Conservation (phyloP, 2,797 vertebrate species). For the Cyprinodon diabolis region DNA sequence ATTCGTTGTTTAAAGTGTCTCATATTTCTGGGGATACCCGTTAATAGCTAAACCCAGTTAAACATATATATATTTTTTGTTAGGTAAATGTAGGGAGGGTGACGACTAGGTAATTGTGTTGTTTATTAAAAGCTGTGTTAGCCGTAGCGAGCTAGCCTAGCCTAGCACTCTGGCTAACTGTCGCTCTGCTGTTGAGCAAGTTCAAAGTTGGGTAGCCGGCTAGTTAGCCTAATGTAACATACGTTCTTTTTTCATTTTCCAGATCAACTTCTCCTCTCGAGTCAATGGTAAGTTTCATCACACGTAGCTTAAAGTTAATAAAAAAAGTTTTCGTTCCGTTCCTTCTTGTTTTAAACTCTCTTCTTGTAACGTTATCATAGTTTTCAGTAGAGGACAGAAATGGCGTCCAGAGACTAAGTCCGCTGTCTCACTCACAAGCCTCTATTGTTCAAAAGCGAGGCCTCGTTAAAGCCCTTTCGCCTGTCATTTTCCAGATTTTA, state of each 20-base stretch:
- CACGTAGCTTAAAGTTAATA: not conserved
- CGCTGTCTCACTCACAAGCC: slow-evolving; percentile 94
- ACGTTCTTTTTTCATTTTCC: slow-evolving; percentile 68
- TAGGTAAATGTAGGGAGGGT: not conserved
- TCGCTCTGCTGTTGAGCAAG: slow-evolving; percentile 69
- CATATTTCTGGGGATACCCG: not conserved
- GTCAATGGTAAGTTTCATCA: slow-evolving; percentile 90
- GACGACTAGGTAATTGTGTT: slow-evolving; percentile 10
- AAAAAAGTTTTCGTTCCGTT: not conserved
- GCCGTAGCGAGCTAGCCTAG: slow-evolving; percentile 35
- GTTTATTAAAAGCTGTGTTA: slow-evolving; percentile 42
- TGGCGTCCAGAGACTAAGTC: slow-evolving; percentile 99
- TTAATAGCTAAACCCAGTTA: fast-evolving
- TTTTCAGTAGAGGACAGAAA: slow-evolving; percentile 87
- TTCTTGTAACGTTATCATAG: slow-evolving; percentile 55
- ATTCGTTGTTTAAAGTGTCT: slow-evolving; percentile 20
- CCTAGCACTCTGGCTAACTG: slow-evolving; percentile 21
- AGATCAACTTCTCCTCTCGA: slow-evolving; percentile 93
- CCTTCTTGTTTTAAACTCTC: slow-evolving; percentile 30
- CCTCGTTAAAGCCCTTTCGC: slow-evolving; percentile 75
- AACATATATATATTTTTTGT: not conserved
- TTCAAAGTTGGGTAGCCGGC: slow-evolving; percentile 83
- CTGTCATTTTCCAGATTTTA: slow-evolving; percentile 28
- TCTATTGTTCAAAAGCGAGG: slow-evolving; percentile 97
- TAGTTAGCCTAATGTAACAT: slow-evolving; percentile 70